These are phyloP conservation scores for Hyppa rectilinea DNA, from an alignment of 2,888 invertebrate species.

Conservation along the genomic window DNA sequence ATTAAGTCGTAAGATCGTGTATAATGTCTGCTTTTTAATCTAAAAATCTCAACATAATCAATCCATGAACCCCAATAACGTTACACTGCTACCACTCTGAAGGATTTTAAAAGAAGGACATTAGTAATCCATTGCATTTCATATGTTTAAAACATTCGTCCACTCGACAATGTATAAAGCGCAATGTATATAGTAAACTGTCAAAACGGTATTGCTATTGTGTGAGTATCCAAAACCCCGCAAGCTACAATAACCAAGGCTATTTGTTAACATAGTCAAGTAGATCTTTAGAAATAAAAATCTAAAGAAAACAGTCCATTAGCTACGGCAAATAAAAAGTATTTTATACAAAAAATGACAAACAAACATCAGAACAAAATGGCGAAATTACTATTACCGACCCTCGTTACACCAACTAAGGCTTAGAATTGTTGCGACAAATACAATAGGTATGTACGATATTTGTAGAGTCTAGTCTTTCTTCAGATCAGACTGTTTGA, in stretches of 20 bases:
- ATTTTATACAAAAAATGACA: slow-evolving; percentile 5
- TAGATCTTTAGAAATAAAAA: not conserved
- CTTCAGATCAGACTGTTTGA: slow-evolving; percentile 14
- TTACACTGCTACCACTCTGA: not conserved
- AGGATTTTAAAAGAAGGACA: not conserved
- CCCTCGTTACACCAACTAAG: slow-evolving; percentile 8
- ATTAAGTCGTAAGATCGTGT: no score
- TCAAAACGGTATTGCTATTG: not conserved
- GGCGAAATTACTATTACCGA: not conserved
- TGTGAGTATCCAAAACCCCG: not conserved
- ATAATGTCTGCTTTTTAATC: not conserved
- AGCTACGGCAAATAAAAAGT: slow-evolving; percentile 13
- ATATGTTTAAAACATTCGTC: not conserved
- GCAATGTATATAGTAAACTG: not conserved
- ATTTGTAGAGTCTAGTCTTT: slow-evolving; percentile 19
- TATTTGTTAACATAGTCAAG: not conserved
- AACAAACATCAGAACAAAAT: slow-evolving; percentile 10
- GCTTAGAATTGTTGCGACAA: slow-evolving; percentile 5
- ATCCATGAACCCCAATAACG: not conserved
- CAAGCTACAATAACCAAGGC: not conserved
- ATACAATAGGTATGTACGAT: not conserved
- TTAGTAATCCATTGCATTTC: not conserved
- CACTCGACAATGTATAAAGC: not conserved
- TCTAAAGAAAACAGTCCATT: slow-evolving; percentile 26
- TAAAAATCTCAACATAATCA: not conserved